Evolutionary conservation across 2,888 invertebrate species (phyloP).

Genomic region (Agriopis marginaria): DNA sequence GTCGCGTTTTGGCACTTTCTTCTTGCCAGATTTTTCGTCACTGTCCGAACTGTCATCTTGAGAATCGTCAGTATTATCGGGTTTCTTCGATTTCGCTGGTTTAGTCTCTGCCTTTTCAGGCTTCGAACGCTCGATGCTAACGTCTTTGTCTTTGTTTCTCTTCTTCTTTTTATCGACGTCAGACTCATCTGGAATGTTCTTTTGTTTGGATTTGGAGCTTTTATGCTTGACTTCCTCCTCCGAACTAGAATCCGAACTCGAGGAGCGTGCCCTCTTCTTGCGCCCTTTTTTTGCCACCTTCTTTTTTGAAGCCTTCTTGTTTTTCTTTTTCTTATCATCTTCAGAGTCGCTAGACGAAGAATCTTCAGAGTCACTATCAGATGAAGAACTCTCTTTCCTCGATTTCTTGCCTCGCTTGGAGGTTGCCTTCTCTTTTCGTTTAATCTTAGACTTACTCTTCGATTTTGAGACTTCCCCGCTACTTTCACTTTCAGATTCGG

Average conservation of each 20-base stretch:
- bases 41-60: slow-evolving; percentile 79
- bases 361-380: slow-evolving; percentile 83
- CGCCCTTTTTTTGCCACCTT: slow-evolving; percentile 79
- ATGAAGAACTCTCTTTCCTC: slow-evolving; percentile 80
- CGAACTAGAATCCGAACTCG: slow-evolving; percentile 83
- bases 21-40: slow-evolving; percentile 84
- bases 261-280: slow-evolving; percentile 79
- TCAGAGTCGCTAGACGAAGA: slow-evolving; percentile 83
- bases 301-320: slow-evolving; percentile 79
- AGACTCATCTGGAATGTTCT: slow-evolving; percentile 81
- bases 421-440: slow-evolving; percentile 84
- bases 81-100: slow-evolving; percentile 71
- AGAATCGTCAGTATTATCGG: slow-evolving; percentile 76
- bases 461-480: slow-evolving; percentile 76
- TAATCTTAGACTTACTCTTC: slow-evolving; percentile 77
- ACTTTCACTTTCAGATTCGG: slow-evolving; percentile 80
- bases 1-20: slow-evolving; percentile 79
- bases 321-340: slow-evolving; percentile 82
- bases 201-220: slow-evolving; percentile 78
- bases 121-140: slow-evolving; percentile 68
- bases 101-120: slow-evolving; percentile 73
- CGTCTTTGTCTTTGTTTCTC: slow-evolving; percentile 76
- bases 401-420: slow-evolving; percentile 85
- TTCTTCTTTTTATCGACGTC: slow-evolving; percentile 80
- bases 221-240: slow-evolving; percentile 83